These are phyloP conservation scores for Pegoplata infirma DNA, from an alignment of 2,888 invertebrate genomes.

Conservation along the genomic window DNA sequence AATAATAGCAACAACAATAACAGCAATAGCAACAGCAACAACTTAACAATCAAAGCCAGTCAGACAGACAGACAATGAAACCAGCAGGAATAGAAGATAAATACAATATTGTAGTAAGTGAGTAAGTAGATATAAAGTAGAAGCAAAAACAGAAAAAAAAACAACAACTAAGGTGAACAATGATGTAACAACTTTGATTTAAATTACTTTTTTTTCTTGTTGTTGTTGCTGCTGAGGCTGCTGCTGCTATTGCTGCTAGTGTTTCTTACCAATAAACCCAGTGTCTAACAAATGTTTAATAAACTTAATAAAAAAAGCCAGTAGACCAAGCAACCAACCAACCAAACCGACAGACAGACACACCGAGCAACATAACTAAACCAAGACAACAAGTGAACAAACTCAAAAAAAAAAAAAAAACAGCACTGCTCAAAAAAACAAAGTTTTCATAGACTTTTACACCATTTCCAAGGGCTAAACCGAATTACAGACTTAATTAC, in stretches of 20 bases:
- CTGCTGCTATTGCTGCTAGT: constrained; percentile 35
- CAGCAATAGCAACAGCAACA: constrained; percentile 40
- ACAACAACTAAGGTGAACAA: constrained; percentile 61
- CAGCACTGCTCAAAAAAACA: no score
- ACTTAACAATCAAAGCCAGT: constrained; percentile 20
- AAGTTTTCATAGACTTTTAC: no score
- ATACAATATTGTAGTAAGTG: no score
- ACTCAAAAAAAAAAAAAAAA: constrained; percentile 40
- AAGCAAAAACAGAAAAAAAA: constrained; percentile 49
- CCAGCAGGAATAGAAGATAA: constrained; percentile 44
- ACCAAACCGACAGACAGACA: constrained; percentile 11
- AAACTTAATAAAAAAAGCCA: constrained; percentile 41
- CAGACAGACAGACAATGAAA: constrained; percentile 48
- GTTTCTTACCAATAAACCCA: constrained; percentile 35
- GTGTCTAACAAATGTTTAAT: constrained; percentile 36
- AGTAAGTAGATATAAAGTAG: background rate
- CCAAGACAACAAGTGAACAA: constrained; percentile 49
- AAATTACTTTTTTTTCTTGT: constrained; percentile 62
- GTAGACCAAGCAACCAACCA: constrained; percentile 3
- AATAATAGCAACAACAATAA: constrained; percentile 48
- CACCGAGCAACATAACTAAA: constrained; percentile 11
- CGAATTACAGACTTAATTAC: no score
- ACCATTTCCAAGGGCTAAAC: no score
- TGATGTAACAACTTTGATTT: constrained; percentile 72
- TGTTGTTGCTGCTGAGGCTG: no score